Percentiles rank a stretch among this genome's conserved stretches.
Conservation (phyloP, 2,113 vertebrate genomes). For the Morone saxatilis region DNA sequence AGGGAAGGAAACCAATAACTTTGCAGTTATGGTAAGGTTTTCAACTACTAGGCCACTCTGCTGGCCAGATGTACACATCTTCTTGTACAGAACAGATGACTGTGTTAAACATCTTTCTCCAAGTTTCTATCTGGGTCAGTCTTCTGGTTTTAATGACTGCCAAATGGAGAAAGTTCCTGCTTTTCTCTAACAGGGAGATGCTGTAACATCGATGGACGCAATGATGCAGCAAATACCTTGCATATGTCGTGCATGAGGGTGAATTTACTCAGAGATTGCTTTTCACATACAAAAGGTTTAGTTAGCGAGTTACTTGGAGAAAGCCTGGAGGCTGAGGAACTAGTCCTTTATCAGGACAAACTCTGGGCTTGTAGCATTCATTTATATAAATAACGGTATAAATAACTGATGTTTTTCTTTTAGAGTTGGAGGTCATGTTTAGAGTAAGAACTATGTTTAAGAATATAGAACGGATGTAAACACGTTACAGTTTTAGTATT, state of each 20-base stretch:
- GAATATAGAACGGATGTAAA: background rate
- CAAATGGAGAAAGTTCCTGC: background rate
- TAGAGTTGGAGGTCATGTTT: background rate
- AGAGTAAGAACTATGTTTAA: background rate
- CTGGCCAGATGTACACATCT: constrained; percentile 31
- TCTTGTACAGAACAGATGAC: background rate
- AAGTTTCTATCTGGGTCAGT: background rate
- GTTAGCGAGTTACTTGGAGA: background rate
- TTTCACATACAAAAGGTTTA: background rate
- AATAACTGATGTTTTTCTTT: too few relatives aligned
- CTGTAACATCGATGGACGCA: background rate
- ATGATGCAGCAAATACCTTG: background rate
- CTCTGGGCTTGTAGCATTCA: too few relatives aligned
- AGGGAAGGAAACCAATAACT: constrained; percentile 1
- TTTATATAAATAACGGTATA: background rate
- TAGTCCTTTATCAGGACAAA: background rate
- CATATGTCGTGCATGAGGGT: background rate
- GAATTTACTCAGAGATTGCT: background rate
- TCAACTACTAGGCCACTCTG: background rate
- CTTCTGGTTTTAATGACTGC: constrained; percentile 10
- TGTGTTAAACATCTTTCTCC: background rate
- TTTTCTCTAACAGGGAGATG: background rate
- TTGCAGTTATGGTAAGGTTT: background rate
- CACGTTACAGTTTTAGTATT: background rate
- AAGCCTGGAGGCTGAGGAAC: background rate